Percentiles rank a stretch among this genome's conserved stretches.
Conservation (phyloP, 2,888 invertebrate genomes). For the Physocephala rufipes region DNA sequence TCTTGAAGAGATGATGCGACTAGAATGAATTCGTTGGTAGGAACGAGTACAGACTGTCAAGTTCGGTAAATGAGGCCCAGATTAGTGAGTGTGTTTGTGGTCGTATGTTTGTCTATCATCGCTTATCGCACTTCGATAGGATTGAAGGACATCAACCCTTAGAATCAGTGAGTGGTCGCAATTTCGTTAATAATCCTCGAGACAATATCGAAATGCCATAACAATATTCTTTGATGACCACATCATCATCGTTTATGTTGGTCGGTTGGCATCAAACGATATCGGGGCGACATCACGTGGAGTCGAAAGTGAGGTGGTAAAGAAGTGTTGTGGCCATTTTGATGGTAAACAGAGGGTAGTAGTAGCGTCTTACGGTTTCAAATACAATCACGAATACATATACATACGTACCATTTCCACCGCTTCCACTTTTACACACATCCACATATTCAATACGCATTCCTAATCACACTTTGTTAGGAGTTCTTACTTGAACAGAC, state of each 20-base stretch:
- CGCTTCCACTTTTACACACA: neutral
- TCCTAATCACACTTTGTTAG: constrained; percentile 15
- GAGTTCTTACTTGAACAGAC: neutral
- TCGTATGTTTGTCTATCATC: constrained; percentile 19
- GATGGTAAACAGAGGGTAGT: too few relatives aligned
- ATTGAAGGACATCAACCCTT: constrained; percentile 55
- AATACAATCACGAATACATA: too few relatives aligned
- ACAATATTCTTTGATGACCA: constrained; percentile 65
- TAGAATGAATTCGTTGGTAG: too few relatives aligned
- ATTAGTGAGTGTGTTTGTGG: neutral
- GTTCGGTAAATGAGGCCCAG: neutral
- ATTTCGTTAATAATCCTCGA: constrained; percentile 64
- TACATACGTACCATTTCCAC: too few relatives aligned
- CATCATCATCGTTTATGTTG: constrained; percentile 51
- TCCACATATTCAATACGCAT: neutral
- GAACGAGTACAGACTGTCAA: too few relatives aligned
- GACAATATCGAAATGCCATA: constrained; percentile 64
- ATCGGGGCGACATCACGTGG: too few relatives aligned
- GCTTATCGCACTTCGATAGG: constrained; percentile 16
- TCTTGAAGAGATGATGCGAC: too few relatives aligned
- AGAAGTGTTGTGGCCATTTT: neutral
- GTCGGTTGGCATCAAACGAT: constrained; percentile 46
- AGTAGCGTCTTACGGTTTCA: too few relatives aligned
- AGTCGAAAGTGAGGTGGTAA: neutral
- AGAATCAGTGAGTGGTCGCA: constrained; percentile 63